Percentiles rank a stretch among this genome's conserved stretches.
Conservation (phyloP, 2,888 invertebrate genomes). For the Agriopis aurantiaria region DNA sequence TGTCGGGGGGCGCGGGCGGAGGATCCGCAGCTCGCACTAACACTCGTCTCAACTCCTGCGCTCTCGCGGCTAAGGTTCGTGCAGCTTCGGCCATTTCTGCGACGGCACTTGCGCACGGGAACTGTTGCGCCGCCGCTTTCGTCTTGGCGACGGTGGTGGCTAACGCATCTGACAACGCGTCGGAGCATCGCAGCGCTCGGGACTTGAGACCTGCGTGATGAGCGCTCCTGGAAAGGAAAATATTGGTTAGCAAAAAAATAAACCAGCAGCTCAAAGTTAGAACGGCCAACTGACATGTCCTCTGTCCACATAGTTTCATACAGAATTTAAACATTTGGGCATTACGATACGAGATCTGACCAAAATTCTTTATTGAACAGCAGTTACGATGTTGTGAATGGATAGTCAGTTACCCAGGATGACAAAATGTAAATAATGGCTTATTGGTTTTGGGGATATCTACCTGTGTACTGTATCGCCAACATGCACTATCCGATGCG, state of each 20-base stretch:
- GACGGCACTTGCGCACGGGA: slow-evolving; percentile 95
- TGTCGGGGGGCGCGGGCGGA: slow-evolving; percentile 59
- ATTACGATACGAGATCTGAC: no score
- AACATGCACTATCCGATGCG: slow-evolving; percentile 97
- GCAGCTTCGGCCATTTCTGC: slow-evolving; percentile 98
- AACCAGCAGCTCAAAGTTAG: not conserved
- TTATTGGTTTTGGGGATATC: slow-evolving; percentile 4
- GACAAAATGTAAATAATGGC: no score
- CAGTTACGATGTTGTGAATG: no score
- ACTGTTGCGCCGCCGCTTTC: slow-evolving; percentile 96
- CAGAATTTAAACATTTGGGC: no score
- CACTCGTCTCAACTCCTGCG: slow-evolving; percentile 92
- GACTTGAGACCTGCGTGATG: slow-evolving; percentile 90
- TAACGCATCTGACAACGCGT: slow-evolving; percentile 92
- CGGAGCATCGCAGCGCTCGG: slow-evolving; percentile 91
- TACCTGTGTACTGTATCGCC: slow-evolving; percentile 95
- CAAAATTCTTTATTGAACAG: no score
- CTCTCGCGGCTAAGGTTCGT: slow-evolving; percentile 93
- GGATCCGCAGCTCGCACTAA: slow-evolving; percentile 90
- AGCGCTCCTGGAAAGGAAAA: slow-evolving; percentile 87
- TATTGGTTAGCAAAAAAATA: not conserved
- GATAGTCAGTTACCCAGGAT: no score
- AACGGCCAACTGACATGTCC: no score
- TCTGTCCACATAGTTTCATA: no score
- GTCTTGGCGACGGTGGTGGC: slow-evolving; percentile 95